phyloP scores from a whole-genome alignment of 2,797 vertebrate species.

The Nyctibius grandis region DNA sequence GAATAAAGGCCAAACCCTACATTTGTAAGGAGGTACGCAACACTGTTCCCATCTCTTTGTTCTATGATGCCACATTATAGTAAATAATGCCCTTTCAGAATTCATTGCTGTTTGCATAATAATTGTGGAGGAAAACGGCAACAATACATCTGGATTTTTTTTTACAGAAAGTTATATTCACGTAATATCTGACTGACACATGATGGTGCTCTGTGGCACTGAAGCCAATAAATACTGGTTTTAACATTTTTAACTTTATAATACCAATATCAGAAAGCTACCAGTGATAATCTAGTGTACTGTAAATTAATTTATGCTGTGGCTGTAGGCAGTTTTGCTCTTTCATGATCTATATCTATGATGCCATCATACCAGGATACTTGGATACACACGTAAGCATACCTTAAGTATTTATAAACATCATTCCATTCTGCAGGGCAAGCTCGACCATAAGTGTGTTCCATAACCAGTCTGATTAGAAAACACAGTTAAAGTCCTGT shows the following conservation, averaged over 20 bases:
- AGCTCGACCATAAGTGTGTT: neutral
- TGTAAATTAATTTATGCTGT: neutral
- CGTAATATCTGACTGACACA: neutral
- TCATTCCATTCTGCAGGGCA: neutral
- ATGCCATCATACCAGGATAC: neutral
- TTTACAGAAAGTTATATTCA: neutral
- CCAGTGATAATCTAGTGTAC: neutral
- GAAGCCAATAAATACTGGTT: neutral
- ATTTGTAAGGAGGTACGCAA: neutral
- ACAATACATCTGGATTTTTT: neutral
- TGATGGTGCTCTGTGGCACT: neutral
- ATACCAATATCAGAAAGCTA: neutral
- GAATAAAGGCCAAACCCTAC: neutral
- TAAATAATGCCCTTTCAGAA: neutral
- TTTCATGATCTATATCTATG: neutral
- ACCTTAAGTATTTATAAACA: neutral
- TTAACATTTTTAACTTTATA: neutral
- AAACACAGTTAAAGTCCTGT: constrained; percentile 3
- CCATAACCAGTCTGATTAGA: constrained; percentile 10
- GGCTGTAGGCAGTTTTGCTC: neutral
- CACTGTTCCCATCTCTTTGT: neutral
- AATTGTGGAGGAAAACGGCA: neutral
- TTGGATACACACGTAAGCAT: neutral
- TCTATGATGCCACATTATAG: neutral
- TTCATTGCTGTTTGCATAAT: neutral